Evolutionary conservation across 1,140 invertebrate genomes (phyloP).

Genomic region (Hormaphis cornu): DNA sequence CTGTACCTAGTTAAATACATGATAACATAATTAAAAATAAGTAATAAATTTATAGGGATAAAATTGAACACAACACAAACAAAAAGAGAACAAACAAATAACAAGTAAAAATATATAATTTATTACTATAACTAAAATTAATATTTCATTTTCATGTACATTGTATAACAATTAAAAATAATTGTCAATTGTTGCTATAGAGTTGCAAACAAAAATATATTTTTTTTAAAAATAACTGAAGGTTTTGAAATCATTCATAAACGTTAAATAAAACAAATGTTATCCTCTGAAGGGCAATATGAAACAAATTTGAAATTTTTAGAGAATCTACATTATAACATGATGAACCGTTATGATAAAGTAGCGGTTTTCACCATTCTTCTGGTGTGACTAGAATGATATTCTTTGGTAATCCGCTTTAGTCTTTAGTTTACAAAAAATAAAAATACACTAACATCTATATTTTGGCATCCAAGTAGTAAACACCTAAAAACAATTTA

Average conservation of each 20-base stretch:
- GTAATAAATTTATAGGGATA: not conserved
- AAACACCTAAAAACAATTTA: constrained; percentile 31
- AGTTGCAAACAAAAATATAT: not conserved
- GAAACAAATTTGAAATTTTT: no score
- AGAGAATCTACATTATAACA: not conserved
- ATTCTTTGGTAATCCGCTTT: constrained; percentile 26
- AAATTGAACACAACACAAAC: constrained; percentile 14
- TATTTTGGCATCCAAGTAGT: constrained; percentile 27
- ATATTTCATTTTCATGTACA: not conserved
- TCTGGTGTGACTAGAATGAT: constrained; percentile 28
- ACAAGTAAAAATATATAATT: no score
- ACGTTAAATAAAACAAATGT: no score
- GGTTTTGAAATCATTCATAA: no score
- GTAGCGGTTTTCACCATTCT: constrained; percentile 20
- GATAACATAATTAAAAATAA: not conserved
- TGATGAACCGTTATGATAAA: not conserved
- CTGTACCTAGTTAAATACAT: no score
- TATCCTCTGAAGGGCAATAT: no score
- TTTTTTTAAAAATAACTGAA: not conserved
- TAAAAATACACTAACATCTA: constrained; percentile 3
- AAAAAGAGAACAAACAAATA: not conserved
- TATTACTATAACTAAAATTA: not conserved
- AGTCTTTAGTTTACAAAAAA: constrained; percentile 21
- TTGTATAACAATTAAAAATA: not conserved
- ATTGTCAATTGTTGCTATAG: not conserved